Conservation (phyloP, 2,113 vertebrate genomes). For the Sialia sialis region DNA sequence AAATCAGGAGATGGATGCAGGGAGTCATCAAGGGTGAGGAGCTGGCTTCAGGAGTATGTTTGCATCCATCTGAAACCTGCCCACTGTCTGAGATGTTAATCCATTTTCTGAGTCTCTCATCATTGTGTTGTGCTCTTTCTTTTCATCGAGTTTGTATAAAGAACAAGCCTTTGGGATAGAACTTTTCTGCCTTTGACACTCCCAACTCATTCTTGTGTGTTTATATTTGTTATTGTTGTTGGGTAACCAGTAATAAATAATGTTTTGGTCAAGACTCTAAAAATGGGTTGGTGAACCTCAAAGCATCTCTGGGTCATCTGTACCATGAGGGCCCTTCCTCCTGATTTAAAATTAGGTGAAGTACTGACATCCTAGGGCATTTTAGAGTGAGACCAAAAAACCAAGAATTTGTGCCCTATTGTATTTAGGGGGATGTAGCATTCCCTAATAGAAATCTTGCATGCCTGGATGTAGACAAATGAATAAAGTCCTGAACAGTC, state of each 20-base stretch:
- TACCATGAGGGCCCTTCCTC: background rate
- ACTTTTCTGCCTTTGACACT: slow-evolving; percentile 27
- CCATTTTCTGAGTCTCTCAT: background rate
- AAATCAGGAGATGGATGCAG: background rate
- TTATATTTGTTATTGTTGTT: background rate
- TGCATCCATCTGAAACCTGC: background rate
- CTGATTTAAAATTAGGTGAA: background rate
- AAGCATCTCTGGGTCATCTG: background rate
- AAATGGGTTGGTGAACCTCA: background rate
- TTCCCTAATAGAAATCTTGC: background rate
- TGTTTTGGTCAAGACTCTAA: background rate
- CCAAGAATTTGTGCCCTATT: background rate
- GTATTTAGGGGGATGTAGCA: background rate
- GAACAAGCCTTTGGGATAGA: background rate
- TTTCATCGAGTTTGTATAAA: background rate
- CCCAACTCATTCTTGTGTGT: background rate
- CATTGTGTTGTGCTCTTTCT: background rate
- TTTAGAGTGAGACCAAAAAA: background rate
- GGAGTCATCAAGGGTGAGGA: background rate
- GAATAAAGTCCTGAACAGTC: background rate
- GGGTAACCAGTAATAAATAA: slow-evolving; percentile 13
- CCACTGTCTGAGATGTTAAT: background rate
- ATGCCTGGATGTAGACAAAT: background rate
- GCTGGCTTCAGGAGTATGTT: background rate
- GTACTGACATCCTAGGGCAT: background rate